phyloP scores from a whole-genome alignment of 1,140 invertebrate genomes.

The Sitobion miscanthi region DNA sequence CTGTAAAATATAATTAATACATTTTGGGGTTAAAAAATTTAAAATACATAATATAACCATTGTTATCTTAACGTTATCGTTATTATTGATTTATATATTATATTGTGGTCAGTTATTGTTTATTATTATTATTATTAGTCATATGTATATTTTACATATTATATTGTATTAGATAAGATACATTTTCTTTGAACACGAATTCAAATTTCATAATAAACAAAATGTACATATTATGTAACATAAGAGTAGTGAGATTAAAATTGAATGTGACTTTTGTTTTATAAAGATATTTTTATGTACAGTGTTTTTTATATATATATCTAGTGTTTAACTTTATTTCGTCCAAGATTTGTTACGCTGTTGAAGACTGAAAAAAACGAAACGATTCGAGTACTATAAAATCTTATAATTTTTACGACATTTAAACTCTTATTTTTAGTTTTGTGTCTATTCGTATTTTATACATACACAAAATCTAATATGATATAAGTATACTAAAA shows the following conservation, averaged over 20 bases:
- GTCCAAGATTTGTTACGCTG: constrained; percentile 27
- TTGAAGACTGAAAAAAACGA: not conserved
- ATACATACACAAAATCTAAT: not conserved
- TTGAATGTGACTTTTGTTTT: not conserved
- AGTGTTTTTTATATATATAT: not conserved
- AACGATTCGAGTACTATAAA: constrained; percentile 20
- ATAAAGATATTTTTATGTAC: not conserved
- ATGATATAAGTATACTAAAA: not conserved
- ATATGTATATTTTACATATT: not conserved
- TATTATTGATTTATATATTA: too few species aligned
- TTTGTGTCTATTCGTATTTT: not conserved
- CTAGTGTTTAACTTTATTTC: not conserved
- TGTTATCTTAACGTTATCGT: too few species aligned
- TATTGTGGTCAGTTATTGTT: too few species aligned
- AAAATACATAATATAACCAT: too few species aligned
- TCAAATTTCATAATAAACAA: not conserved
- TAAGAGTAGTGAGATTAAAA: not conserved
- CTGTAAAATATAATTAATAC: too few species aligned
- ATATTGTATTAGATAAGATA: not conserved
- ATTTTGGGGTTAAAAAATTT: too few species aligned
- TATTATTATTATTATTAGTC: too few species aligned
- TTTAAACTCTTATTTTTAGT: constrained; percentile 34
- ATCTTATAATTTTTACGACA: not conserved
- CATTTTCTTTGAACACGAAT: not conserved
- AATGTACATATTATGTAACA: not conserved